Evolutionary conservation across 2,797 vertebrate genomes (phyloP), one percentile per base, ranked within the genome.

Genomic region (Phrynocephalus forsythii): DNA sequence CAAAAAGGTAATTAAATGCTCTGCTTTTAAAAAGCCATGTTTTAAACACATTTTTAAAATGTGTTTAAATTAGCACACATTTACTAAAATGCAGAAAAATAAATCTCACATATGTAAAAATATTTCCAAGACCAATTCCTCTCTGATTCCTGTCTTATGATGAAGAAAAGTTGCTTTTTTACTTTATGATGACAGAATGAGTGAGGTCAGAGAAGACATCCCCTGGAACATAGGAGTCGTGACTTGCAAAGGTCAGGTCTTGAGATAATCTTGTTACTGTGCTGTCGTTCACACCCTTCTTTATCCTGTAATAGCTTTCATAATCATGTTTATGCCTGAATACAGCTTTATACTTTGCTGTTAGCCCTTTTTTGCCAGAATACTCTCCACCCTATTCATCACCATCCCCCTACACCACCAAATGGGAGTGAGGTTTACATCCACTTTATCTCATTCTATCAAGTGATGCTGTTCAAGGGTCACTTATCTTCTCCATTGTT

Each of bases 401-500:
- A 77, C 82, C 66, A 44, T 88, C 80, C 60, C 26, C 86, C 78
- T 82, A 44, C 85, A 78, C 38, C 63, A 48, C 38, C 82, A 87
- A 91, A 86, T 2, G 84, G 83, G 63, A 81, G 87, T 91, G 44
- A 26, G 20, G 84, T 91, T 89, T 90, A 88, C 89, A 94, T 93
- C 85, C 86, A 82, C 85, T 87, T 90, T 93, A 77, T 93, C 90
- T 52, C 76, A 77, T 50, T 88, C 91, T 28, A 82, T 87, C 93
- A 88, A 71, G 68, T 22, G 90, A 67, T 92, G 68, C 15, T 93
- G 89, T 94, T 96, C 92, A 94, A 95, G 93, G 89, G 91, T 95
- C 93, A 88, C 79, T 94, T 93, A 91, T 83, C 95, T 90, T 90
- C 94, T 90, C 82, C 72, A 50, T 90, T 93, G 92, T 95, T 95